These are phyloP conservation scores for Epicauta chinensis DNA, from an alignment of 1,140 invertebrate genomes.

Conservation along the genomic window DNA sequence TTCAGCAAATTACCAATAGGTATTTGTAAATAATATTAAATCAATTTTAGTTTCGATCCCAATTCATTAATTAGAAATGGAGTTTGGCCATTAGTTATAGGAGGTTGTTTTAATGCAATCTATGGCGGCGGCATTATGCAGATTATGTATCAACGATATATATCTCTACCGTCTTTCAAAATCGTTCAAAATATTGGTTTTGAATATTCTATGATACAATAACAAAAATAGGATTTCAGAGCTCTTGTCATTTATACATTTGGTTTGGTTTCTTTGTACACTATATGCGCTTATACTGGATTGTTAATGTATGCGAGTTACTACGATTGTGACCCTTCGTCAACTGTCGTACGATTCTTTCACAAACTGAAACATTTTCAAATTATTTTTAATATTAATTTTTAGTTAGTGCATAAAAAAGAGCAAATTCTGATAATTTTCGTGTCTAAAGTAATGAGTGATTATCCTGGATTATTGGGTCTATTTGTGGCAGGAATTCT, in stretches of 20 bases:
- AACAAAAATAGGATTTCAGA: constrained; percentile 17
- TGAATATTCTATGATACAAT: no score
- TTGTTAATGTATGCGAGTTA: constrained; percentile 69
- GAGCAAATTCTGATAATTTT: constrained; percentile 50
- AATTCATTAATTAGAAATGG: constrained; percentile 51
- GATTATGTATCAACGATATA: constrained; percentile 53
- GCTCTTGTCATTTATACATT: constrained; percentile 43
- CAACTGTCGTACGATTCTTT: constrained; percentile 43
- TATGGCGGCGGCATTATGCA: constrained; percentile 56
- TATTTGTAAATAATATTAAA: background rate
- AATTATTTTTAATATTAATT: no score
- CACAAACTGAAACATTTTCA: no score
- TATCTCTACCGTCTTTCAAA: constrained; percentile 51
- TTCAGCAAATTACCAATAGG: background rate
- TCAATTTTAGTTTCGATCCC: constrained; percentile 52
- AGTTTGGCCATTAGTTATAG: constrained; percentile 53
- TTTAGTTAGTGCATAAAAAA: constrained; percentile 38
- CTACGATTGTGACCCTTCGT: constrained; percentile 63
- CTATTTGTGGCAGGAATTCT: constrained; percentile 61
- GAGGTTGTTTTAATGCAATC: constrained; percentile 51
- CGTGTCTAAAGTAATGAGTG: constrained; percentile 49
- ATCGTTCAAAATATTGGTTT: constrained; percentile 36
- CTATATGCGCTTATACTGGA: constrained; percentile 51
- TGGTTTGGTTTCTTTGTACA: constrained; percentile 45
- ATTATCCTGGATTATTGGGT: constrained; percentile 50